Base-by-base conservation (phyloP, 2,797 vertebrate species). In the Ataeniobius toweri region DNA sequence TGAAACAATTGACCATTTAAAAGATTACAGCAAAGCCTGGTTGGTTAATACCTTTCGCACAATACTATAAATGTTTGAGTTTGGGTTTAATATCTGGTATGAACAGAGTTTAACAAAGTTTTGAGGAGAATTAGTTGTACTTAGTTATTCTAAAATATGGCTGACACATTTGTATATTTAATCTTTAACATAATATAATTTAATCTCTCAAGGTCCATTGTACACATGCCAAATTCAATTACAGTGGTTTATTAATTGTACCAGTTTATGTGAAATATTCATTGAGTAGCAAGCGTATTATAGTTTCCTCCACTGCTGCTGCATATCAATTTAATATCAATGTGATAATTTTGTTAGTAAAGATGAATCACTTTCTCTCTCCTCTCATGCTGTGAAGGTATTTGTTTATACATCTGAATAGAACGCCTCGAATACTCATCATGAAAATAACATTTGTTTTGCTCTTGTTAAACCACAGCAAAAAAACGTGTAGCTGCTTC, bases 331-430 rank as follows among this genome's bases (percentile, higher is more conserved):
- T 74, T 75, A 36, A 36, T 36, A 36, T 36, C 36, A 36, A 36
- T 75, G 79, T 76, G 72, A 83, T 89, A 68, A 91, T 84, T 92
- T 39, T 81, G 73, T 89, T 89, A 85, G 36, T 69, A 78, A 77
- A 83, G 63, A 87, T 80, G 46, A 88, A 89, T 74, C 76, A n/a
- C 59, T 83, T 85, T 77, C 76, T 69, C 67, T 14, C 22, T 44
- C 72, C 36, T 18, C 69, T 87, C n/a, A 1, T 61, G 59, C 81
- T 85, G 53, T 1, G 31, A 82, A 56, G 70, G 65, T 84, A 12
- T 28, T 74, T 84, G 80, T 79, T 76, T 71, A 68, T 68, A 61
- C 53, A 75, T 85, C 74, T 82, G 68, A 81, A 75, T 24, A 20
- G 5, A 75, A 74, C 31, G 68, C 68, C 63, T 48, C 75, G 79